Conservation (phyloP, 2,797 vertebrate genomes). For the Gallirallus australis region DNA sequence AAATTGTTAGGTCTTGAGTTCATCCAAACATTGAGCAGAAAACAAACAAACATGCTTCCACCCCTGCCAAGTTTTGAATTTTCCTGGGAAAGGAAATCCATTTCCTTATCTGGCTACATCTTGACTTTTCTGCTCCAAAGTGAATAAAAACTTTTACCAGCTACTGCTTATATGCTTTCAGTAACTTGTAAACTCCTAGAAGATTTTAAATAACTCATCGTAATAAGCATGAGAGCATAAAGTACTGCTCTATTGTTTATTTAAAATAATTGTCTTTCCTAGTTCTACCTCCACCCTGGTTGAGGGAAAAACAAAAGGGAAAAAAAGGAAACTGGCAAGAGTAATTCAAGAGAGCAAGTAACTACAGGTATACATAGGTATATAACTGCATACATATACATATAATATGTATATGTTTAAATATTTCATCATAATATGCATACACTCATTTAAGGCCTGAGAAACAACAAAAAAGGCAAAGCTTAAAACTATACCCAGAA, state of each 20-base stretch:
- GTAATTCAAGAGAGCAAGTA: not conserved
- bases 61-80: not conserved
- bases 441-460: not conserved
- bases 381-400: not conserved
- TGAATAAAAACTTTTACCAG: not conserved
- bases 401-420: not conserved
- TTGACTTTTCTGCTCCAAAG: not conserved
- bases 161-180: not conserved
- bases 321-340: not conserved
- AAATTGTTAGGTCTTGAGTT: not conserved
- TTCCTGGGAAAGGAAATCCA: conserved; percentile 43
- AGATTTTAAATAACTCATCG: not conserved
- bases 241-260: not conserved
- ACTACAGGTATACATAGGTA: not conserved
- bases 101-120: not conserved
- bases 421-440: not conserved
- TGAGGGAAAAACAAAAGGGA: not conserved
- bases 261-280: not conserved
- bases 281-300: not conserved
- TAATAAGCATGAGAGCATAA: not conserved
- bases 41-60: conserved; percentile 9
- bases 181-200: not conserved
- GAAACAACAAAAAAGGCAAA: not conserved
- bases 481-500: not conserved
- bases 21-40: conserved; percentile 29